Evolutionary conservation across 2,888 invertebrate genomes (phyloP).

Genomic region (Dryocosmus kuriphilus): DNA sequence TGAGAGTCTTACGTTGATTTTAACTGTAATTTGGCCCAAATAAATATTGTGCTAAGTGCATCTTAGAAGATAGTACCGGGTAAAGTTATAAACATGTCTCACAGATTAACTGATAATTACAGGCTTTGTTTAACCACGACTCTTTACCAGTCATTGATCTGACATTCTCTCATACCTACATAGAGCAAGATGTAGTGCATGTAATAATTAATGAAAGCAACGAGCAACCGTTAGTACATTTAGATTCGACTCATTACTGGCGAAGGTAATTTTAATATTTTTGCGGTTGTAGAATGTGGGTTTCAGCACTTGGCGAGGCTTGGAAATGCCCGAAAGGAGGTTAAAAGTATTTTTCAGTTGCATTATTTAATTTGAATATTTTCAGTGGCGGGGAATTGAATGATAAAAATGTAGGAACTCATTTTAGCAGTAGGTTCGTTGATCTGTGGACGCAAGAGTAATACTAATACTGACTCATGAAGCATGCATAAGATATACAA

Average conservation of each 20-base stretch:
- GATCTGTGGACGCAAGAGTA: background rate
- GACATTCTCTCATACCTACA: conserved; percentile 30
- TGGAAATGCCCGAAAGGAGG: too few species aligned
- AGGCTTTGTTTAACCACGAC: conserved; percentile 50
- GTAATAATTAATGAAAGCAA: conserved; percentile 45
- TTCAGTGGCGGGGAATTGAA: background rate
- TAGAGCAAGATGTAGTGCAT: background rate
- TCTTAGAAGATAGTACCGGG: background rate
- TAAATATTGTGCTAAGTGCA: background rate
- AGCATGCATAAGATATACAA: conserved; percentile 4
- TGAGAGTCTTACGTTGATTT: background rate
- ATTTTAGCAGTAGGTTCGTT: background rate
- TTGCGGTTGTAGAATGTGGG: background rate
- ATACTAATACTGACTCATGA: background rate
- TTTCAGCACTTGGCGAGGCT: too few species aligned
- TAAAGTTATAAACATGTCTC: conserved; percentile 15
- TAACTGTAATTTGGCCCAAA: conserved; percentile 30
- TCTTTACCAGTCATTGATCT: conserved; percentile 49
- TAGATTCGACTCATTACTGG: conserved; percentile 48
- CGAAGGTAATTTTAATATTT: background rate
- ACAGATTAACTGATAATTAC: conserved; percentile 50
- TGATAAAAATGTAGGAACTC: background rate
- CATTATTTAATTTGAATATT: too few species aligned
- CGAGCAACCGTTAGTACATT: conserved; percentile 53
- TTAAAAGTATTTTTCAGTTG: background rate